Base-by-base conservation (phyloP, 2,888 invertebrate genomes). In the Hirtodrosophila alboralis region DNA sequence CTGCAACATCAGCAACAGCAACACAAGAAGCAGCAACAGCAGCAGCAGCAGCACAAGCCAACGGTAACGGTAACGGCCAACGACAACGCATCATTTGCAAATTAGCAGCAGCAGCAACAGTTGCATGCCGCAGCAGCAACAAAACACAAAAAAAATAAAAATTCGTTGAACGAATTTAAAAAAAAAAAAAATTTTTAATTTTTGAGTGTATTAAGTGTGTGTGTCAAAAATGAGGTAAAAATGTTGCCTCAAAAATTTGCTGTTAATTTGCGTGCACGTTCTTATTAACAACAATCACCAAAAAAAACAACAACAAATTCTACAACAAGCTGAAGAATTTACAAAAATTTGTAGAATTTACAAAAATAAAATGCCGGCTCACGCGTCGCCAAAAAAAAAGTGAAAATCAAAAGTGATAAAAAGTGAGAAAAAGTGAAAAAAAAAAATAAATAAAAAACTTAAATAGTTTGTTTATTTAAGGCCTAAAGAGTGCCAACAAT, bases 31-130 rank as follows among this genome's bases (percentile, higher is more conserved):
- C 30, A n/a, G 56, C 57, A 57, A 49, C 65, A 12, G 41, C 64
- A 58, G 14, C 61, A 56, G 30, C 63, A 38, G 41, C 64, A 57
- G 41, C 61, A n/a, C n/a, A n/a, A n/a, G n/a, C n/a, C n/a, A n/a
- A n/a, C n/a, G n/a, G n/a, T n/a, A 58, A 43, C 69, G 28, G 36
- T 48, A 21, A 16, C 14, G 43, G 51, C 64, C 40, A 49, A 5
- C 45, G 26, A 18, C 67, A 52, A 34, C 58, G 70, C 73, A 60
- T 52, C 67, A 73, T 72, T 73, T 59, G 67, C 72, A 73, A 80
- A 73, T 70, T 74, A 76, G 64, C 73, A 66, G 59, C 64, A 66
- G 52, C 49, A 63, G 44, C 65, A 59, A 69, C 59, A 70, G 51
- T 45, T 54, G 66, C 66, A 59, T 38, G 34, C 43, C 27, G 30